phyloP scores from a whole-genome alignment of 2,113 vertebrate species.

The Pipra filicauda region DNA sequence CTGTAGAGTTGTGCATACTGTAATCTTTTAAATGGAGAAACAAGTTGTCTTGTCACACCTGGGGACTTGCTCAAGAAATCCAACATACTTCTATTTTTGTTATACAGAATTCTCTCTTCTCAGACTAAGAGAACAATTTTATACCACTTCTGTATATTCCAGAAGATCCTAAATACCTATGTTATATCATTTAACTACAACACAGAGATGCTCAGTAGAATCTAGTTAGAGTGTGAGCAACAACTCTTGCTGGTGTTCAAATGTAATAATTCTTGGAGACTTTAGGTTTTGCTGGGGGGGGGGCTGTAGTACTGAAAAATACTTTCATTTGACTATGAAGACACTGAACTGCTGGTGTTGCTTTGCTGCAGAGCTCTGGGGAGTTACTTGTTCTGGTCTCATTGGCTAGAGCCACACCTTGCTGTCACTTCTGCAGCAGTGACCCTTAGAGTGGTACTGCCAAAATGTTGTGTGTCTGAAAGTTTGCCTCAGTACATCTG shows the following conservation, averaged over 20 bases:
- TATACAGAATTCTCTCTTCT: neutral
- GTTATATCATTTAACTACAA: neutral
- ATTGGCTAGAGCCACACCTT: neutral
- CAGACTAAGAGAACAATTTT: neutral
- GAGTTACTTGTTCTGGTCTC: neutral
- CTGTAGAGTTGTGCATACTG: neutral
- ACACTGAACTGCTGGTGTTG: neutral
- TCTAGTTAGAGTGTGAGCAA: neutral
- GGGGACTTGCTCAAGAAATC: neutral
- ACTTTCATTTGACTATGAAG: neutral
- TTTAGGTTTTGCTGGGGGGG: neutral
- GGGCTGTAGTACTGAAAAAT: neutral
- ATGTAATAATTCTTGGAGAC: neutral
- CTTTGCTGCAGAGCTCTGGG: neutral
- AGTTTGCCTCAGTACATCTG: neutral
- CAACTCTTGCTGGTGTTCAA: neutral
- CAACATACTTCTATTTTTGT: fast-evolving
- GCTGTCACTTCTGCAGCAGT: neutral
- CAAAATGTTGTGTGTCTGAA: neutral
- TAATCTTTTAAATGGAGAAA: neutral
- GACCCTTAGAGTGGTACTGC: neutral
- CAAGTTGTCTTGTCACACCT: neutral
- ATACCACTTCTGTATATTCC: neutral
- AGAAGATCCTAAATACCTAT: neutral
- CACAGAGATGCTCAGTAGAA: neutral